Evolutionary conservation across 2,797 vertebrate genomes (phyloP).

Genomic region (Neoniphon sammara): DNA sequence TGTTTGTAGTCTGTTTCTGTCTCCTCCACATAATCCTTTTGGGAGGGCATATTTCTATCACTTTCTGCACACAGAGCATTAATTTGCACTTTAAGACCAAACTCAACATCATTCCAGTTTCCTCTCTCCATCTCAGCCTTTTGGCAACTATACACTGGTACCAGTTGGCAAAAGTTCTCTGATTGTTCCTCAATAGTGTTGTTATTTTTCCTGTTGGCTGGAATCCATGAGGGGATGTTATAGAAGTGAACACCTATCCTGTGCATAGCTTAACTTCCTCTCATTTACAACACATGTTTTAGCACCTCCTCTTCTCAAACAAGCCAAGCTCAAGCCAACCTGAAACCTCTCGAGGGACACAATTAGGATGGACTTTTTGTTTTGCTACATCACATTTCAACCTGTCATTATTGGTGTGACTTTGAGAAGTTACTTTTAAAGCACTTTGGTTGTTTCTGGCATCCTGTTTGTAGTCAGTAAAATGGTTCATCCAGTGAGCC

Average conservation of each 20-base stretch:
- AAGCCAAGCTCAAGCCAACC: conserved; percentile 9
- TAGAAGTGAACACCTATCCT: conserved; percentile 73
- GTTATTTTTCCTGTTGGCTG: conserved; percentile 30
- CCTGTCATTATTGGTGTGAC: conserved; percentile 32
- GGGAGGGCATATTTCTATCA: too few species aligned
- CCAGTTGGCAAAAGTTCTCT: conserved; percentile 23
- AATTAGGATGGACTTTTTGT: conserved; percentile 39
- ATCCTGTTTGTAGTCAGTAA: conserved; percentile 19
- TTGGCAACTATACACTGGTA: background rate
- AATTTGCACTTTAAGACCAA: too few species aligned
- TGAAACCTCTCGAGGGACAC: conserved; percentile 14
- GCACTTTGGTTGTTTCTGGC: conserved; percentile 24
- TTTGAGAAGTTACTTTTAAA: conserved; percentile 57
- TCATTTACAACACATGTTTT: conserved; percentile 35
- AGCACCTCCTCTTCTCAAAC: background rate
- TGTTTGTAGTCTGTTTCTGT: too few species aligned
- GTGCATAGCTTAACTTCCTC: conserved; percentile 57
- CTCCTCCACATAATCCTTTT: too few species aligned
- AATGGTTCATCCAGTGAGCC: conserved; percentile 28
- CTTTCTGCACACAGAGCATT: background rate
- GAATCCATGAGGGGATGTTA: conserved; percentile 64
- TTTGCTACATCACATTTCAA: conserved; percentile 22
- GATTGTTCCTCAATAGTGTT: conserved; percentile 42
- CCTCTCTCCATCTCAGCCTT: conserved; percentile 5
- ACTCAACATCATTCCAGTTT: background rate